Base-by-base conservation (phyloP, 2,888 invertebrate species). In the Plebejus argus region DNA sequence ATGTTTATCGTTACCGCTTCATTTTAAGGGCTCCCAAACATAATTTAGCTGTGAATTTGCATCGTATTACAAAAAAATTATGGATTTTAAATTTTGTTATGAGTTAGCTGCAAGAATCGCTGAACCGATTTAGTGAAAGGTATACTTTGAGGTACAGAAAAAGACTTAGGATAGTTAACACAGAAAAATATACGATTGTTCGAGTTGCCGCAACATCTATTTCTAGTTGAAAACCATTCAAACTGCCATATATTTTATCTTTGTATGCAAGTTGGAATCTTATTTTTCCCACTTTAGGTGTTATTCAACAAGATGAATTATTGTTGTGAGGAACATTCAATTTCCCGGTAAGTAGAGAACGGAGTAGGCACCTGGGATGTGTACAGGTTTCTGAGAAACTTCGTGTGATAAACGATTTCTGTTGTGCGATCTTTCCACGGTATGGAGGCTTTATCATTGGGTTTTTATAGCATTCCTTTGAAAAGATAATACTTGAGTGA, bases 351-450 rank as follows among this genome's bases (percentile, higher is more conserved):
- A 53, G 23, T 74, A 53, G 58, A 61, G 70, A 78, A 78, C 79
- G 78, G 79, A 80, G 79, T 78, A 86, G 87, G 87, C 87, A 82
- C 83, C 82, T 79, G 81, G 81, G 82, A 85, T 85, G 86, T 86
- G 85, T 85, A 87, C 83, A 82, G 72, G 23, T 53, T 74, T 74
- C 7, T 0, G 39, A 12, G 74, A 7, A 45, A 45, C 20, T 72
- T 72, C 20, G 10, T 20, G 23, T 72, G 72, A 72, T 66, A 66
- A 66, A 66, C 66, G 66, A 66, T 28, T 15, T 33, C 66, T 33
- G 66, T 28, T 66, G 28, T 28, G 66, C 15, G 66, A 66, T 66
- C 66, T 66, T 1, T 66, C 61, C 23, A 61, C 28, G 10, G 20
- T 12, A 23, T 23, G 61, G 61, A 20, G 20, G 20, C 20, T 23